phyloP scores from a whole-genome alignment of 2,113 vertebrate genomes.

The Tichodroma muraria region DNA sequence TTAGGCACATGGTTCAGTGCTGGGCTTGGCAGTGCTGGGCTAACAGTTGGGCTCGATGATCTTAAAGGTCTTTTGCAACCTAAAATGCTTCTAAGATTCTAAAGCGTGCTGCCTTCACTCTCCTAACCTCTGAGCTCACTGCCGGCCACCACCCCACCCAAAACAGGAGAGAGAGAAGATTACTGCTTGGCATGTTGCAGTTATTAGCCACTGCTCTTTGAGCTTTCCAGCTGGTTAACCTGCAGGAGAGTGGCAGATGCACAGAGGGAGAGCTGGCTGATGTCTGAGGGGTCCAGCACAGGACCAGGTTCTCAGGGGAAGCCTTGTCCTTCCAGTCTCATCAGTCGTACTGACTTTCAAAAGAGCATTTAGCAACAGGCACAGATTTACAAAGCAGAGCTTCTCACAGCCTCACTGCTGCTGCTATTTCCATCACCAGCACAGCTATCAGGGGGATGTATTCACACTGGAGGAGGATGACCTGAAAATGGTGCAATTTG shows the following conservation, averaged over 20 bases:
- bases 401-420: neutral
- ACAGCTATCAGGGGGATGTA: neutral
- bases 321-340: neutral
- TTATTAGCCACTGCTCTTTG: neutral
- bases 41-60: rapidly evolving
- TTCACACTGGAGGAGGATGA: neutral
- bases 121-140: neutral
- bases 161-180: neutral
- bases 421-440: neutral
- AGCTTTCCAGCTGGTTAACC: neutral
- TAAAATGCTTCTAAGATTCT: neutral
- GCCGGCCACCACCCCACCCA: neutral
- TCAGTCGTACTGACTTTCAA: neutral
- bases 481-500: neutral
- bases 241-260: neutral
- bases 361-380: neutral
- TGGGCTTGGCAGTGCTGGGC: neutral
- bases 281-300: neutral
- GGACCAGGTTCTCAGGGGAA: neutral
- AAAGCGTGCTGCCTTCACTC: neutral
- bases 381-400: neutral
- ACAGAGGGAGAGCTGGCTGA: neutral
- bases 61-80: neutral
- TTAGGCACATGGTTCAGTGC: neutral
- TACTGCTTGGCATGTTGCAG: neutral